Evolutionary conservation across 2,113 vertebrate species (phyloP).

Genomic region (Melierax canorus): DNA sequence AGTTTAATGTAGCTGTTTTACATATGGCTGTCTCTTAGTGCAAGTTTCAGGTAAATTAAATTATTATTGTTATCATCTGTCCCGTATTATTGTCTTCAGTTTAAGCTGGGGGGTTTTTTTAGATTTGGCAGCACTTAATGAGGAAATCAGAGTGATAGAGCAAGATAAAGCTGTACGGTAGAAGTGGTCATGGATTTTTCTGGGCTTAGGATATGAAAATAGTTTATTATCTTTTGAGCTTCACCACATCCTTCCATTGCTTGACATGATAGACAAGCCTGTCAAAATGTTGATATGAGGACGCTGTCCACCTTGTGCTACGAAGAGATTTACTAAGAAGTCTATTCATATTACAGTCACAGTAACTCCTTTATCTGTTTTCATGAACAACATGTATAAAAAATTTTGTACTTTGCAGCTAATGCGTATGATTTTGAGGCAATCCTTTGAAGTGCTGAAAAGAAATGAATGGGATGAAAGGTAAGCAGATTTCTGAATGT

Average conservation of each 20-base stretch:
- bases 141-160: background rate
- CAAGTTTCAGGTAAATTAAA: background rate
- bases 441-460: conserved; percentile 85
- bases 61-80: background rate
- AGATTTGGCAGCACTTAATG: background rate
- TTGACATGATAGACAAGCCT: background rate
- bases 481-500: conserved; percentile 56
- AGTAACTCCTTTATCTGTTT: background rate
- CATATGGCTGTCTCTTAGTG: background rate
- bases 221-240: background rate
- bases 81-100: background rate
- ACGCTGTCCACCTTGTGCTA: background rate
- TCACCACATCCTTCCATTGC: background rate
- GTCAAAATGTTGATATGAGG: background rate
- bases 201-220: background rate
- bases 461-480: conserved; percentile 82
- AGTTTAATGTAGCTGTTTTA: background rate
- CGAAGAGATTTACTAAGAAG: background rate
- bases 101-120: background rate
- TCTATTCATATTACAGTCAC: background rate
- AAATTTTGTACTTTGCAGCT: conserved; percentile 70
- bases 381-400: background rate
- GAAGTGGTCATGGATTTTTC: background rate
- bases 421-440: conserved; percentile 84
- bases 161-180: background rate